phyloP scores from a whole-genome alignment of 2,888 invertebrate genomes.

The Coleophora deauratella region DNA sequence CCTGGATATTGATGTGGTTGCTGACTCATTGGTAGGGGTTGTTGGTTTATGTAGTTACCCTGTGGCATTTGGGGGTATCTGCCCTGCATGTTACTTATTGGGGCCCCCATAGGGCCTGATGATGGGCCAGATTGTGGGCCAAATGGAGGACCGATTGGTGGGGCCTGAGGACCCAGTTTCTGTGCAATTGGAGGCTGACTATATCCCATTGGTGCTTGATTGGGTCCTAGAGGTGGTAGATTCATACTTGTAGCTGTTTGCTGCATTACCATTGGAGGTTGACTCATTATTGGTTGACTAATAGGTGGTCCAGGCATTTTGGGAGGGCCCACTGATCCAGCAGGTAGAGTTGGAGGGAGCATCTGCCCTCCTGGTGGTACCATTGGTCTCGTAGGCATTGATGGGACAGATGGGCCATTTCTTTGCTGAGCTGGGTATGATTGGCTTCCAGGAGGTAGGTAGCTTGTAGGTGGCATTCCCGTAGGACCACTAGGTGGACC shows the following conservation, averaged over 20 bases:
- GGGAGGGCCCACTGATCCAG: not conserved
- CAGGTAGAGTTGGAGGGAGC: slow-evolving; percentile 16
- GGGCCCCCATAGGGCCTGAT: slow-evolving; percentile 22
- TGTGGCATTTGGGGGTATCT: slow-evolving; percentile 59
- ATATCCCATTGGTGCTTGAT: slow-evolving; percentile 13
- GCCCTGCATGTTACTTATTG: slow-evolving; percentile 48
- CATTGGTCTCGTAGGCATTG: slow-evolving; percentile 18
- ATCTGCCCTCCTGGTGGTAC: no score
- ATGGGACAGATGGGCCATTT: slow-evolving; percentile 29
- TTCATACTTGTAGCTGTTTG: no score
- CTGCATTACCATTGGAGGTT: no score
- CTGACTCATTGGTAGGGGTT: slow-evolving; percentile 20
- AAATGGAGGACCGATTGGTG: slow-evolving; percentile 12
- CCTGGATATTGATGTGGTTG: slow-evolving; percentile 49
- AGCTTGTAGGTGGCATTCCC: slow-evolving; percentile 7
- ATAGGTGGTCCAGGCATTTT: not conserved
- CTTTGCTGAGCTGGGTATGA: slow-evolving; percentile 28
- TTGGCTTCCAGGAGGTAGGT: slow-evolving; percentile 7
- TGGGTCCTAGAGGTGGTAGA: slow-evolving; percentile 4
- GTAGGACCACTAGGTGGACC: slow-evolving; percentile 14
- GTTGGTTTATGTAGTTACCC: slow-evolving; percentile 32
- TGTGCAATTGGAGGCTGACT: not conserved
- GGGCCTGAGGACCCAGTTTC: not conserved
- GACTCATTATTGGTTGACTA: no score
- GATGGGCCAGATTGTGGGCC: slow-evolving; percentile 15